Conservation (phyloP, 2,888 invertebrate species). For the Eucera pruinosa region DNA sequence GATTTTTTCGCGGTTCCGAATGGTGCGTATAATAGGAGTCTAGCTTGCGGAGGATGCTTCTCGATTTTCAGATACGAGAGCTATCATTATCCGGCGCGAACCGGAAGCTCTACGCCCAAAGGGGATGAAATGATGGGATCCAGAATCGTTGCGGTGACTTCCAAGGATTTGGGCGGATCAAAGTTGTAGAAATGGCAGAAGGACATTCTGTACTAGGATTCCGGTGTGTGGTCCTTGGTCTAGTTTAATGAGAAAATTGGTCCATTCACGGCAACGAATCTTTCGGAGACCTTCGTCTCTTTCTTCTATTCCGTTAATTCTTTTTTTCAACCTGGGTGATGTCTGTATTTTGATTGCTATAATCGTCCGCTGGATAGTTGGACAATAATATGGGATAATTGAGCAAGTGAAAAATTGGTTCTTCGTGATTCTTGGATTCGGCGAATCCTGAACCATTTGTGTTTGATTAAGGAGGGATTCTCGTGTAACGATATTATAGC, state of each 20-base stretch:
- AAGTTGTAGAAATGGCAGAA: slow-evolving; percentile 48
- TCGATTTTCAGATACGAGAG: slow-evolving; percentile 59
- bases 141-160: slow-evolving; percentile 60
- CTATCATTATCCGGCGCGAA: slow-evolving; percentile 71
- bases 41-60: slow-evolving; percentile 24
- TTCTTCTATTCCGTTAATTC: neutral
- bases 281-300: neutral
- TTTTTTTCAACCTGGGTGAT: neutral
- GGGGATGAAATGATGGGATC: slow-evolving; percentile 42
- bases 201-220: slow-evolving; percentile 28
- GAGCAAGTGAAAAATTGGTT: neutral
- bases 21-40: slow-evolving; percentile 60
- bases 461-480: too few relatives aligned
- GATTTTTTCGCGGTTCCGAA: slow-evolving; percentile 65
- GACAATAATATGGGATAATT: neutral
- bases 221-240: slow-evolving; percentile 45
- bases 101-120: slow-evolving; percentile 64
- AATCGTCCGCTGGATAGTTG: neutral
- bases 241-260: slow-evolving; percentile 54
- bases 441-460: neutral
- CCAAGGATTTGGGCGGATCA: slow-evolving; percentile 46
- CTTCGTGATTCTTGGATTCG: neutral
- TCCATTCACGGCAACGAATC: slow-evolving; percentile 31
- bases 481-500: too few relatives aligned
- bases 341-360: slow-evolving; percentile 16